Evolutionary conservation across 1,140 invertebrate species (phyloP).

Genomic region (Sarcophaga bullata): DNA sequence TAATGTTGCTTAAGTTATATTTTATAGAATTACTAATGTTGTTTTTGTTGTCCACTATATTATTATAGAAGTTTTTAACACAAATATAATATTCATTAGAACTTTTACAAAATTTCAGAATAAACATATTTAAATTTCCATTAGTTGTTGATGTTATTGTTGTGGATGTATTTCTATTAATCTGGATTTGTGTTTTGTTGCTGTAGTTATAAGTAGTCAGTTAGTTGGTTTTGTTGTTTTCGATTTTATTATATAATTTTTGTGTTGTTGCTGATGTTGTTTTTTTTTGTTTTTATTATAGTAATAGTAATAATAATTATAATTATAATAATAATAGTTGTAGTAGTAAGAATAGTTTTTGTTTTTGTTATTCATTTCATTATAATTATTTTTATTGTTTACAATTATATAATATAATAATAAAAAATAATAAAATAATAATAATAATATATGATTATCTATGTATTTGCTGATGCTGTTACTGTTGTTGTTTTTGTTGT

Average conservation of each 20-base stretch:
- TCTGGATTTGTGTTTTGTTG: constrained; percentile 35
- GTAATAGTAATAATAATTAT: constrained; percentile 45
- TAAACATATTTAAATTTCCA: constrained; percentile 29
- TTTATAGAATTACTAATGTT: constrained; percentile 33
- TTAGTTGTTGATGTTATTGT: neutral
- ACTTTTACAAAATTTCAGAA: neutral
- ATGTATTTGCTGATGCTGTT: constrained; percentile 46
- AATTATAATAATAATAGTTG: constrained; percentile 43
- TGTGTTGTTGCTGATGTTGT: constrained; percentile 12
- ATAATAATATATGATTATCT: constrained; percentile 30
- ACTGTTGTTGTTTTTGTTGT: constrained; percentile 37
- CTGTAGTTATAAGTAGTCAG: constrained; percentile 44
- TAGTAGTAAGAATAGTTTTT: constrained; percentile 38
- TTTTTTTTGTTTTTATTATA: constrained; percentile 44
- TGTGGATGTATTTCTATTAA: neutral
- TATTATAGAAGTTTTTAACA: neutral
- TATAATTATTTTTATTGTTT: constrained; percentile 29
- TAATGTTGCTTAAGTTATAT: constrained; percentile 22
- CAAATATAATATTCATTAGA: neutral
- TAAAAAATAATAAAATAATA: constrained; percentile 27
- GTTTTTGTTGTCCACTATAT: constrained; percentile 29
- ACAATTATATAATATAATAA: constrained; percentile 33
- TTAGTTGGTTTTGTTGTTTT: constrained; percentile 33
- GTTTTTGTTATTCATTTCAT: constrained; percentile 46
- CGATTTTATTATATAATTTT: constrained; percentile 44